A percentile compares a stretch with the other conserved stretches of the same genome.
These are phyloP conservation scores for Cynopterus brachyotis DNA, from an alignment of 2,113 vertebrate genomes.

Conservation along the genomic window DNA sequence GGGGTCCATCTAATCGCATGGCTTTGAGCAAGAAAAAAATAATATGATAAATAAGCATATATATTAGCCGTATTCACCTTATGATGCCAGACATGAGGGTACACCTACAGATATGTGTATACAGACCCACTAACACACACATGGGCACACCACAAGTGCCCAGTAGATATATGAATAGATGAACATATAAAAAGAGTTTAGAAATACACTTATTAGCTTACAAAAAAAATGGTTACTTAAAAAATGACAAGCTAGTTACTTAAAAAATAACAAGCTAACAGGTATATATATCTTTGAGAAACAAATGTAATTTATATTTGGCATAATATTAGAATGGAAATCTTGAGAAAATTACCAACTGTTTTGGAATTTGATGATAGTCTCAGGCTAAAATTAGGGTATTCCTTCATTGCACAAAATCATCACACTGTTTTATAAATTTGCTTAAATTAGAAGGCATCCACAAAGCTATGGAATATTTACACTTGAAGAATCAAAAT, in stretches of 20 bases:
- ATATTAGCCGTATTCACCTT: not conserved
- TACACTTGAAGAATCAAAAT: not conserved
- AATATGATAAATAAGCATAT: not conserved
- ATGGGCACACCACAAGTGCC: fast-evolving
- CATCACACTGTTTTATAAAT: not conserved
- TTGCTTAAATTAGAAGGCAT: not conserved
- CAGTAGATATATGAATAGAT: not conserved
- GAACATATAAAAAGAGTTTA: not conserved
- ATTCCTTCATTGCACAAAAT: not conserved
- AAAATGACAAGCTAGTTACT: not conserved
- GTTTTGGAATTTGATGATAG: not conserved
- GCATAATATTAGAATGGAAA: not conserved
- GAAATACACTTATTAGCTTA: not conserved
- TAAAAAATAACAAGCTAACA: not conserved
- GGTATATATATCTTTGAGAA: not conserved
- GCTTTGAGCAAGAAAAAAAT: not conserved
- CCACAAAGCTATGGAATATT: not conserved
- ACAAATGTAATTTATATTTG: not conserved
- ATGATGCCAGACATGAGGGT: not conserved
- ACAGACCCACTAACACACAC: not conserved
- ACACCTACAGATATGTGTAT: not conserved
- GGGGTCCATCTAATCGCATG: not conserved
- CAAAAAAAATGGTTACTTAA: not conserved
- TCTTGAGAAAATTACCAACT: not conserved
- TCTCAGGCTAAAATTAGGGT: not conserved